Conservation (phyloP, 2,113 vertebrate species). For the Uria aalge region DNA sequence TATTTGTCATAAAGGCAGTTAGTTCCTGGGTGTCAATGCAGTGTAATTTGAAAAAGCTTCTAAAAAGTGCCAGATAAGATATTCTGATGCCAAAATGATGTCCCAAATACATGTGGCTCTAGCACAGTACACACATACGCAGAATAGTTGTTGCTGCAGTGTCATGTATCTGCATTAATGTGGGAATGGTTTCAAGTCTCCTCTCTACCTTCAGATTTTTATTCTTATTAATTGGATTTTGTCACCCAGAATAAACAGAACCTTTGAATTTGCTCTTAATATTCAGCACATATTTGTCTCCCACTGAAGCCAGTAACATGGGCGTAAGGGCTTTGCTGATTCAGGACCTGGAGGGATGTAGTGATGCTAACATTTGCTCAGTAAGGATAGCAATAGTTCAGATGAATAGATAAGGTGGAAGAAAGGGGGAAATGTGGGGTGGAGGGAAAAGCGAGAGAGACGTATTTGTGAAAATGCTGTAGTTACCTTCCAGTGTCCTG, state of each 20-base stretch:
- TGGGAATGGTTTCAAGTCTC: not conserved
- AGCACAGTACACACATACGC: fast-evolving
- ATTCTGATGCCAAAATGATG: not conserved
- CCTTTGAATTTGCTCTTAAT: not conserved
- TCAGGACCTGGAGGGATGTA: not conserved
- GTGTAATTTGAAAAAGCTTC: conserved; percentile 19
- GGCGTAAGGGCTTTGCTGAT: not conserved
- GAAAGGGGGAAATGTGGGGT: not conserved
- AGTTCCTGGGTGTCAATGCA: conserved; percentile 19
- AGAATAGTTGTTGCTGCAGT: not conserved
- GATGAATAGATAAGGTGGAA: not conserved
- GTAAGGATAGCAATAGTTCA: not conserved
- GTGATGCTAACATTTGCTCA: not conserved
- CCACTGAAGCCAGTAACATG: not conserved
- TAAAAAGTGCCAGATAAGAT: not conserved
- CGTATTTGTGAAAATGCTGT: not conserved
- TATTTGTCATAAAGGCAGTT: conserved; percentile 23
- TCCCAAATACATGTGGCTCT: not conserved
- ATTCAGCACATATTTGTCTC: not conserved
- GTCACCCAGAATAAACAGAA: not conserved
- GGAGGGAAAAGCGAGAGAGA: not conserved
- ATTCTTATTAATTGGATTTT: not conserved
- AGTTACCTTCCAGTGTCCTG: not conserved
- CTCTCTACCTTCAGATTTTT: not conserved
- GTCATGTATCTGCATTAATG: not conserved